These are phyloP conservation scores for Rallus limicola DNA, from an alignment of 2,113 vertebrate species.

Conservation along the genomic window DNA sequence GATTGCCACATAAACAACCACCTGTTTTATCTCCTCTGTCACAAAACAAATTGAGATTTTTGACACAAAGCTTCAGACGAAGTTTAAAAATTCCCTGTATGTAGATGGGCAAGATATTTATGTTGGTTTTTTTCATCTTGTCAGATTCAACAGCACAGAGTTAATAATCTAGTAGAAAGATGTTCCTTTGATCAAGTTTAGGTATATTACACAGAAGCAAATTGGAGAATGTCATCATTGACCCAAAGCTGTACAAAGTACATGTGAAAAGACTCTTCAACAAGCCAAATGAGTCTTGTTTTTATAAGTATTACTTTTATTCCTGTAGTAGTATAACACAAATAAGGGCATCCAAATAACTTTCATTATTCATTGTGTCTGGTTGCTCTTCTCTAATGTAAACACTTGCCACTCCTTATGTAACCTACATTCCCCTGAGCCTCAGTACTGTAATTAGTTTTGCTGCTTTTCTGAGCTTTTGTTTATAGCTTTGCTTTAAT, in stretches of 20 bases:
- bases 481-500: not conserved
- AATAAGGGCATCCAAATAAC: not conserved
- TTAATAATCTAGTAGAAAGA: not conserved
- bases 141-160: not conserved
- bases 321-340: not conserved
- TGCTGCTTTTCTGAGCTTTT: conserved; percentile 21
- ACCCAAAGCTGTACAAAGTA: not conserved
- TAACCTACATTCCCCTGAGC: not conserved
- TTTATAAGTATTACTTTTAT: conserved; percentile 14
- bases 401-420: not conserved
- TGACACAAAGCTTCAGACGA: not conserved
- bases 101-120: not conserved
- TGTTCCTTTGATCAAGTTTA: not conserved
- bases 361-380: not conserved
- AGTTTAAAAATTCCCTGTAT: not conserved
- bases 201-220: not conserved
- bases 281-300: not conserved
- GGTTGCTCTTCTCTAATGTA: not conserved
- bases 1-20: not conserved
- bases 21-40: not conserved
- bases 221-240: not conserved
- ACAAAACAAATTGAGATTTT: not conserved
- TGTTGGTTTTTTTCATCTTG: not conserved
- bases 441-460: not conserved
- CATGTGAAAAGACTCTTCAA: not conserved